Percentiles rank a stretch among this genome's conserved stretches.
phyloP scores from a whole-genome alignment of 2,888 invertebrate species.

The Drosophila yooni region DNA sequence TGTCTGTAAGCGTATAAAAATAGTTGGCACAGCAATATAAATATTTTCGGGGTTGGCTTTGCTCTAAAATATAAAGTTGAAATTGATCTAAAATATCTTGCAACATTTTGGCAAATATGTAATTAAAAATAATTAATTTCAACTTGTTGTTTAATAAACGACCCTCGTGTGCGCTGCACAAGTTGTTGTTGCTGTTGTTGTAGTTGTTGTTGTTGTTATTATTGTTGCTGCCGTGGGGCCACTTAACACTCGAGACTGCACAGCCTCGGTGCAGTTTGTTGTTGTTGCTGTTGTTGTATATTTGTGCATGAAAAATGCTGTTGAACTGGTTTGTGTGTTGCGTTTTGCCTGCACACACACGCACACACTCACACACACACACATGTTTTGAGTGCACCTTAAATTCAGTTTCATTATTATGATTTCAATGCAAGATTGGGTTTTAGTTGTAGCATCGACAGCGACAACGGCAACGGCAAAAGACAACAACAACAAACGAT shows the following conservation, averaged over 20 bases:
- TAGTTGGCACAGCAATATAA: not conserved
- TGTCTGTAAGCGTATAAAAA: not conserved
- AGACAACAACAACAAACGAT: conserved; percentile 41
- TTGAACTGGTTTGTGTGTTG: conserved; percentile 69
- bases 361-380: not conserved
- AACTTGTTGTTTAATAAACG: conserved; percentile 37
- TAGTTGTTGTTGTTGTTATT: not conserved
- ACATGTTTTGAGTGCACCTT: conserved; percentile 68
- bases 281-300: conserved; percentile 21
- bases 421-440: conserved; percentile 75
- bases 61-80: not conserved
- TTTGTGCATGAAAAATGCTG: conserved; percentile 71
- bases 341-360: conserved; percentile 17
- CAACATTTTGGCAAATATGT: conserved; percentile 21
- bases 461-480: conserved; percentile 23
- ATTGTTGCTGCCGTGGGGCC: conserved; percentile 26
- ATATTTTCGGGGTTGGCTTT: not conserved
- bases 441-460: conserved; percentile 60
- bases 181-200: conserved; percentile 8
- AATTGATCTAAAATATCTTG: conserved; percentile 15
- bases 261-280: conserved; percentile 46
- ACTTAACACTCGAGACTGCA: conserved; percentile 58
- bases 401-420: conserved; percentile 79
- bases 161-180: conserved; percentile 41
- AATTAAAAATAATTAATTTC: conserved; percentile 37